Evolutionary conservation across 2,113 vertebrate species (phyloP).

Genomic region (Psilopogon haemacephalus): DNA sequence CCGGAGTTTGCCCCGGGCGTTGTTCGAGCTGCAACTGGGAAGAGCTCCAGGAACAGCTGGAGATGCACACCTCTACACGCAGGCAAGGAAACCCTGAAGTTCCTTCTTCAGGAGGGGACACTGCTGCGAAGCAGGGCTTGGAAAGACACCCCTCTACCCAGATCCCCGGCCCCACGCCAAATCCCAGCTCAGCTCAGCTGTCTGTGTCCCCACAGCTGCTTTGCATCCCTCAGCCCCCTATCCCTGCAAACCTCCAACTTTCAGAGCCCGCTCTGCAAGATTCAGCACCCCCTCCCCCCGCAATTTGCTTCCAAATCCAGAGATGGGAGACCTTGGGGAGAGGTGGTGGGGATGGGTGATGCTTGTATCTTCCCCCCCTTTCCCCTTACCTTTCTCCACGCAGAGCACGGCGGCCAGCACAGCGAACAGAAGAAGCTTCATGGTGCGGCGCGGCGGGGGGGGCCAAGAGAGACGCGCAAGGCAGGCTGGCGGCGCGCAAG

Average conservation of each 20-base stretch:
- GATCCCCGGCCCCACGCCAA: not conserved
- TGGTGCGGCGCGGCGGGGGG: not conserved
- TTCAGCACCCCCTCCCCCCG: not conserved
- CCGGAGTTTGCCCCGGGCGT: not conserved
- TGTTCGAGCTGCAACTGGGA: conserved; percentile 27
- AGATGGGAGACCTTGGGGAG: too few relatives aligned
- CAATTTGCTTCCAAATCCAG: not conserved
- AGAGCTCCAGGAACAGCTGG: conserved; percentile 6
- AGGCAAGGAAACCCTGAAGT: not conserved
- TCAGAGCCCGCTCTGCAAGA: not conserved
- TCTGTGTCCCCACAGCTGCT: not conserved
- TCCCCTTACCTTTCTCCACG: conserved; percentile 43
- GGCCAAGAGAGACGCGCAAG: not conserved
- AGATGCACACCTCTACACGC: not conserved
- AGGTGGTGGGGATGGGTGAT: not conserved
- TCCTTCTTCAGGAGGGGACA: not conserved
- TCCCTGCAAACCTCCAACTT: not conserved
- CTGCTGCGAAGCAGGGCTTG: not conserved
- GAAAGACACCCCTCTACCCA: not conserved
- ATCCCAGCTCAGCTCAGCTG: not conserved
- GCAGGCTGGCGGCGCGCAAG: not conserved
- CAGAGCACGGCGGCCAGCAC: conserved; percentile 46
- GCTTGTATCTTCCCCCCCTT: not conserved
- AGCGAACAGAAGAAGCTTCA: conserved; percentile 40
- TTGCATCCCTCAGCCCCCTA: not conserved